These are phyloP conservation scores for Zoanthus sociatus DNA, from an alignment of 92 coral and sea anemone genomes.

Conservation along the genomic window DNA sequence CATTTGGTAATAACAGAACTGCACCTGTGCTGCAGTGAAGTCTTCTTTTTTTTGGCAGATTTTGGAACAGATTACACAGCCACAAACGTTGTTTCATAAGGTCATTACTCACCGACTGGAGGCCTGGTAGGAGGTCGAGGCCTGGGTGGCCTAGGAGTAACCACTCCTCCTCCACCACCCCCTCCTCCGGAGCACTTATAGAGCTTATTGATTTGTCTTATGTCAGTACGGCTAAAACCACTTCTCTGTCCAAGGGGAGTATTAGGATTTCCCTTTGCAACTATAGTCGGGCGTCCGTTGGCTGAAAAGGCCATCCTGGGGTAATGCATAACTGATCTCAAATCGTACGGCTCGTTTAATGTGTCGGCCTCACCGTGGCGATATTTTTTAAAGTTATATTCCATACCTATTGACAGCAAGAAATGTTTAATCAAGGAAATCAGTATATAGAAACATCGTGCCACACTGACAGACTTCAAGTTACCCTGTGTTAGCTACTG, in stretches of 20 bases:
- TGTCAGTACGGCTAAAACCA: conserved; percentile 60
- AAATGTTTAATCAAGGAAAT: neutral
- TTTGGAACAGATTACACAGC: neutral
- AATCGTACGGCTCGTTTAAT: conserved; percentile 65
- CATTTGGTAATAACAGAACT: too few species aligned
- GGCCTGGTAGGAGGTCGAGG: conserved; percentile 47
- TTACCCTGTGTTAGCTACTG: too few species aligned
- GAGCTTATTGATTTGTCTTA: conserved; percentile 67
- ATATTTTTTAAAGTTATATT: conserved; percentile 62
- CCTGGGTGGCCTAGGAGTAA: conserved; percentile 1
- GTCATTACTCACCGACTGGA: conserved; percentile 16
- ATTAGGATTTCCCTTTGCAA: conserved; percentile 56
- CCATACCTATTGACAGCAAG: conserved; percentile 25
- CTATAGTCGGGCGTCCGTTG: conserved; percentile 61
- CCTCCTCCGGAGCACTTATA: conserved; percentile 60
- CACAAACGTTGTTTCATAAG: neutral
- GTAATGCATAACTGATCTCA: conserved; percentile 68
- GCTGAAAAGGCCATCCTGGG: conserved; percentile 60
- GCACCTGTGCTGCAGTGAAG: too few species aligned
- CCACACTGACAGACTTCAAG: too few species aligned
- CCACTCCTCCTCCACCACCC: conserved; percentile 23
- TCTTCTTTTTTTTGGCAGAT: neutral
- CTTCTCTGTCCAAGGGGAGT: conserved; percentile 58
- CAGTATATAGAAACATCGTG: too few species aligned
- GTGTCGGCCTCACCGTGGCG: conserved; percentile 71